Percentiles rank a stretch among this genome's conserved stretches.
Evolutionary conservation across 30 jellyfish, hydroid and myxozoan genomes (phyloP).

Genomic region (Aurelia sp.): DNA sequence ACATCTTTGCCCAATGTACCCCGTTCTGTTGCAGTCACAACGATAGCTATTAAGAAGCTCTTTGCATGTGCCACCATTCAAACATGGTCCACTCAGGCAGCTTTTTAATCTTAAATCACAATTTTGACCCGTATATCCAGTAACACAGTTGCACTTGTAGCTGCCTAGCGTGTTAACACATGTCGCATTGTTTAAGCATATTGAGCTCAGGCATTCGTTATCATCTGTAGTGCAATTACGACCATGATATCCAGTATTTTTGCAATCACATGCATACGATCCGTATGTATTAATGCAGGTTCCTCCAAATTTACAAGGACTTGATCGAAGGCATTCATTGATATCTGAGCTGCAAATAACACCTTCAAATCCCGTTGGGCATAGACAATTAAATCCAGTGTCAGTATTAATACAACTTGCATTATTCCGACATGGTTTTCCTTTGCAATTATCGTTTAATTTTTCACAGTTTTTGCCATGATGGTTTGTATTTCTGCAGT

Average conservation of each 20-base stretch:
- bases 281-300: conserved; percentile 59
- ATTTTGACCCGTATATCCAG: conserved; percentile 64
- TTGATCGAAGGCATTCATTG: conserved; percentile 65
- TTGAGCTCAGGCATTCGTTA: conserved; percentile 48
- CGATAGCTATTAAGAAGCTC: background rate
- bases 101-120: conserved; percentile 20
- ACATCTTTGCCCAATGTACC: conserved; percentile 52
- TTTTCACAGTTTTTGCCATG: conserved; percentile 62
- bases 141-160: conserved; percentile 35
- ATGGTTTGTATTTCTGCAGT: conserved; percentile 51
- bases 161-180: conserved; percentile 70
- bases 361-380: conserved; percentile 63
- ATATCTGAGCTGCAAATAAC: conserved; percentile 40
- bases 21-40: conserved; percentile 64
- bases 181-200: conserved; percentile 43
- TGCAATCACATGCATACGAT: conserved; percentile 66
- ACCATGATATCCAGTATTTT: conserved; percentile 71
- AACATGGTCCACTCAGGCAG: conserved; percentile 54
- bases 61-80: conserved; percentile 48
- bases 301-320: conserved; percentile 51
- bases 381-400: conserved; percentile 14
- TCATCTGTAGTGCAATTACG: conserved; percentile 49
- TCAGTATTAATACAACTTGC: conserved; percentile 27
- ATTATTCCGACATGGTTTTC: conserved; percentile 59
- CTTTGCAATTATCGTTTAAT: conserved; percentile 22